Base-by-base conservation (phyloP, 2,113 vertebrate genomes). In the Alethe castanea region DNA sequence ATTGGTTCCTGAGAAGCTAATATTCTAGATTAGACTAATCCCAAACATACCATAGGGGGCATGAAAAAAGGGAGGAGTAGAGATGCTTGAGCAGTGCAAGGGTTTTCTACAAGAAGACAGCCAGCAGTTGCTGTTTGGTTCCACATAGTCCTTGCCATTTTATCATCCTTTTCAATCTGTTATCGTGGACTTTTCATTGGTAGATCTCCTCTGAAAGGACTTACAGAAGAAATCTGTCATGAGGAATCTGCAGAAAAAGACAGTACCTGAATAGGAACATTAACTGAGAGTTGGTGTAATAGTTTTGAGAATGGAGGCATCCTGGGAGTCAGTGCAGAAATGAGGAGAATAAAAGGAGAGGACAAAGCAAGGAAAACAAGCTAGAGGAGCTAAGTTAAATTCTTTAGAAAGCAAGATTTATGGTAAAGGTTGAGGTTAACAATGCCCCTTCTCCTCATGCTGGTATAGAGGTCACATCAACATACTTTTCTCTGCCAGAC, bases 231-330 rank as follows among this genome's bases (percentile, higher is more conserved):
- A 92, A 86, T 47, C 53, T 71, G 28, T 94, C 60, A 65, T 81
- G 82, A 81, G 40, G 18, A 87, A 94, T 40, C 81, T 92, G 76
- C 73, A 83, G 93, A 85, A 87, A 96, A 88, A 69, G 71, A 88
- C 38, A 92, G 48, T 11, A 53, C 9, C 72, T 47, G 83, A 53
- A 92, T 9, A 92, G 54, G 36, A 74, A 85, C 61, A 87, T 73
- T 56, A 85, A 88, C 45, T 36, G 33, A 88, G 70, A 42, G 48
- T 5, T 79, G 54, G 29, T 61, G 25, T 45, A 36, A 76, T 26
- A 31, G 31, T 65, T 91, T 31, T 59, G 79, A 84, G 65, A 81
- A 78, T 1, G 71, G 38, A 79, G 60, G 31, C 66, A 92, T 38
- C 50, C 38, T 66, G 14, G 42, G n/a, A 83, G 48, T 36, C 69